These are phyloP conservation scores for Watsonalla cultraria DNA, from an alignment of 2,888 invertebrate species.

Conservation along the genomic window DNA sequence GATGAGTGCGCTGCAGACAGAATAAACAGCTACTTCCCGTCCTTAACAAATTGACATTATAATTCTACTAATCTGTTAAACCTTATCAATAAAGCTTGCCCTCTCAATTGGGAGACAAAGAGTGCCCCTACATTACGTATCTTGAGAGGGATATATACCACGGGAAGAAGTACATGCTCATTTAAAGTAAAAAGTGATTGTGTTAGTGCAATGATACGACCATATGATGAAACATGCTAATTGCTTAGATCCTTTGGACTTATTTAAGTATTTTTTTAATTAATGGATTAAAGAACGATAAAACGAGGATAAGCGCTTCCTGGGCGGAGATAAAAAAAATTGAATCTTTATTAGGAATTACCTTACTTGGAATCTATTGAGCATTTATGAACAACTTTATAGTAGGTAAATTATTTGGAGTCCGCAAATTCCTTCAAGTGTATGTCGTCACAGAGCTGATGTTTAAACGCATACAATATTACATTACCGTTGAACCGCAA, in stretches of 20 bases:
- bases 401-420: conserved; percentile 5
- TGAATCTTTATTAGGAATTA: no score
- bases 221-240: no score
- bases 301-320: no score
- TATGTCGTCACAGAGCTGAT: neutral
- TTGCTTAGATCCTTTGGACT: no score
- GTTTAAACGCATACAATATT: conserved; percentile 18
- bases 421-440: neutral
- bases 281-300: no score
- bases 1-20: conserved; percentile 47
- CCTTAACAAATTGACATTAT: conserved; percentile 37
- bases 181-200: no score
- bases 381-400: neutral
- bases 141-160: no score
- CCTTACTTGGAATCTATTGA: no score
- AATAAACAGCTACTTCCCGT: conserved; percentile 59
- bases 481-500: conserved; percentile 50
- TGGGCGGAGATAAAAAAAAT: no score
- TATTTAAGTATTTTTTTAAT: no score
- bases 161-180: no score
- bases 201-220: no score
- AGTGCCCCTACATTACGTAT: neutral
- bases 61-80: conserved; percentile 20
- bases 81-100: conserved; percentile 15
- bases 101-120: neutral